A percentile compares a stretch with the other conserved stretches of the same genome.
Conservation (phyloP, 2,113 vertebrate species). For the Semnornis frantzii region DNA sequence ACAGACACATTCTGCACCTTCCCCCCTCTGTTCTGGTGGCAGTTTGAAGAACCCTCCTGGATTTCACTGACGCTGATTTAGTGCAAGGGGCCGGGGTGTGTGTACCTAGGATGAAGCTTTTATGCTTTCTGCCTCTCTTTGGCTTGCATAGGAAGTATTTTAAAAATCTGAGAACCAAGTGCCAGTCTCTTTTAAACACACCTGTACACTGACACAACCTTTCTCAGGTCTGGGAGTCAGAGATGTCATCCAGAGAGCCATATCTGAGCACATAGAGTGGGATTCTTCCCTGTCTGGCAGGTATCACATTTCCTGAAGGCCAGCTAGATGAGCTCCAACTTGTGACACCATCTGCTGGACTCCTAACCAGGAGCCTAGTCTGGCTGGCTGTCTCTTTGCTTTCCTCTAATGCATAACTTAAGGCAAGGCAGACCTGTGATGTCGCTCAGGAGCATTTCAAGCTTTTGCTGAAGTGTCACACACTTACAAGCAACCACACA, state of each 20-base stretch:
- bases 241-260: background rate
- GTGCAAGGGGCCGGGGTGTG: background rate
- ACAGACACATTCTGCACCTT: constrained; percentile 1
- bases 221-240: background rate
- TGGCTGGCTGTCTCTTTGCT: background rate
- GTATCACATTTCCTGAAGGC: background rate
- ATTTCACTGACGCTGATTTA: background rate
- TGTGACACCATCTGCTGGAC: constrained; percentile 3
- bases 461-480: constrained; percentile 12
- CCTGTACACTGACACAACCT: background rate
- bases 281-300: constrained; percentile 29
- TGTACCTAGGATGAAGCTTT: constrained; percentile 1
- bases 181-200: background rate
- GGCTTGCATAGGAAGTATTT: constrained; percentile 33
- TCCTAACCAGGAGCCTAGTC: background rate
- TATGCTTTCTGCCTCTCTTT: constrained; percentile 28
- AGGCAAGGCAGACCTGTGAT: background rate
- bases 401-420: background rate
- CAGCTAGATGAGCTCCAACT: background rate
- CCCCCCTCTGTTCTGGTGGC: background rate
- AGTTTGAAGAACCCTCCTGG: background rate
- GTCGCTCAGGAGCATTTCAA: background rate
- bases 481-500: background rate
- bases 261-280: background rate
- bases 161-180: background rate